phyloP scores from a whole-genome alignment of 2,113 vertebrate species.

The Sitta europaea region DNA sequence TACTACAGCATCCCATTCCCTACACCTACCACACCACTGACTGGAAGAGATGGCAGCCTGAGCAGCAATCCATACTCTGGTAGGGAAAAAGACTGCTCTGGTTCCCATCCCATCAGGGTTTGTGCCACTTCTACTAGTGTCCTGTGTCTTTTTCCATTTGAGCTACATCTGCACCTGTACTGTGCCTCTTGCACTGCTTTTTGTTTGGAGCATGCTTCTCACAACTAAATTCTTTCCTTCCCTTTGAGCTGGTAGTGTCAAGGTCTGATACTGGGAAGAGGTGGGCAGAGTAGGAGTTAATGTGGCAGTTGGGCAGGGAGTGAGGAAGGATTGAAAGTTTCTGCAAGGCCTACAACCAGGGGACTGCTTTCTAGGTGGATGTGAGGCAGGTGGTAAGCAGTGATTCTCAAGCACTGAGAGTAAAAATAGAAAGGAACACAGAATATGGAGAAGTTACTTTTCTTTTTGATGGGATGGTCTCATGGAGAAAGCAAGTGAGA shows the following conservation, averaged over 20 bases:
- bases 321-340: not conserved
- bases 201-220: not conserved
- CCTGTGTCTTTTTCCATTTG: not conserved
- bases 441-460: not conserved
- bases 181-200: not conserved
- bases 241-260: not conserved
- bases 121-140: not conserved
- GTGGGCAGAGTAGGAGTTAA: not conserved
- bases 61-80: conserved; percentile 94
- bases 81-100: conserved; percentile 45
- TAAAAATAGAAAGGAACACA: not conserved
- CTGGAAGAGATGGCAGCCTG: conserved; percentile 91
- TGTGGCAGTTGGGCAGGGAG: not conserved
- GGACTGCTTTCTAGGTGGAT: not conserved
- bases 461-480: not conserved
- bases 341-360: not conserved
- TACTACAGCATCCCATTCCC: conserved; percentile 98
- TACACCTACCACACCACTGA: conserved; percentile 88
- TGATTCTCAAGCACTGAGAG: not conserved
- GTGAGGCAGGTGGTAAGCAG: not conserved
- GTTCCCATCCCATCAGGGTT: not conserved
- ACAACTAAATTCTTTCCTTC: not conserved
- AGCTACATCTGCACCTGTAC: not conserved
- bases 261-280: not conserved
- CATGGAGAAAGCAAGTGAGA: not conserved